These are phyloP conservation scores for Sipha flava DNA, from an alignment of 1,140 invertebrate species.

Conservation along the genomic window DNA sequence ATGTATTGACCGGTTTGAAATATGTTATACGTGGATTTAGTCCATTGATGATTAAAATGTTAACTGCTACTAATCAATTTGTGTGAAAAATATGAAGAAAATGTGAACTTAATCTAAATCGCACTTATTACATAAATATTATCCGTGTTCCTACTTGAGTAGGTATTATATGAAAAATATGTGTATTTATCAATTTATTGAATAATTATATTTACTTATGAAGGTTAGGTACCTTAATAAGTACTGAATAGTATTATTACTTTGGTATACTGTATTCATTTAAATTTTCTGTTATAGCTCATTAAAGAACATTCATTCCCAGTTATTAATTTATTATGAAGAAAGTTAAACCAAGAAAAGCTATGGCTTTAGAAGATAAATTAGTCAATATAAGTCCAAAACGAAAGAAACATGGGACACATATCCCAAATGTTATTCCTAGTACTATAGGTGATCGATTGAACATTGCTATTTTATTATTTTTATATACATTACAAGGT, in stretches of 20 bases:
- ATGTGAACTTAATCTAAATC: not conserved
- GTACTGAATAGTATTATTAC: too few species aligned
- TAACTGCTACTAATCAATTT: not conserved
- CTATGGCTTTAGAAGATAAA: not conserved
- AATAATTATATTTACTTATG: too few species aligned
- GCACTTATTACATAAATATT: not conserved
- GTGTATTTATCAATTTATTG: too few species aligned
- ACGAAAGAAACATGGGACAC: not conserved
- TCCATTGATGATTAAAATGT: not conserved
- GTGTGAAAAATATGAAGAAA: too few species aligned
- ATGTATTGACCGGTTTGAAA: not conserved
- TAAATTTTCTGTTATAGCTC: not conserved
- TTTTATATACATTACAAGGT: constrained; percentile 90
- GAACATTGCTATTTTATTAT: constrained; percentile 77
- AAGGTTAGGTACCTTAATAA: too few species aligned
- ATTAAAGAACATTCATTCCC: too few species aligned
- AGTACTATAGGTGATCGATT: constrained; percentile 52
- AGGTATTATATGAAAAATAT: too few species aligned
- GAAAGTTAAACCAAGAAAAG: not conserved
- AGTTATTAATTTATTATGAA: not conserved
- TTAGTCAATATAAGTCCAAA: not conserved
- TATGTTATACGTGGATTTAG: not conserved
- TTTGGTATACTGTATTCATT: not conserved
- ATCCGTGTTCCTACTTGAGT: not conserved
- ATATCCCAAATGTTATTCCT: not conserved